Evolutionary conservation across 2,797 vertebrate genomes (phyloP), one percentile per base, ranked within the genome.

Genomic region (Clamator glandarius): DNA sequence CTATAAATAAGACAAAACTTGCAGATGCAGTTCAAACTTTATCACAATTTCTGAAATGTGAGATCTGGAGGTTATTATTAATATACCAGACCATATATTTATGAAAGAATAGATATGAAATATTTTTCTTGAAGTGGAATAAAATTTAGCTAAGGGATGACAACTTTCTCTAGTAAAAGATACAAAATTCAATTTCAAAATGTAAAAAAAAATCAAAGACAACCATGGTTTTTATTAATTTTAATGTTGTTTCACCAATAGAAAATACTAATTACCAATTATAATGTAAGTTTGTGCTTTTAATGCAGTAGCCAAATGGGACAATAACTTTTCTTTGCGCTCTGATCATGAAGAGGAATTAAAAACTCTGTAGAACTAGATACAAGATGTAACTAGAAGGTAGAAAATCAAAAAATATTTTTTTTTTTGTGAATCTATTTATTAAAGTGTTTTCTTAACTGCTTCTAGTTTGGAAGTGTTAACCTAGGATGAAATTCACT

Each of bases 401-500:
- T 36, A 90, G 63, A 14, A 95, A 88, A 87, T 83, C 52, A 89
- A 73, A 26, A 54, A 29, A 2, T 50, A 11, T 29, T 8, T 17
- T 15, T 17, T 41, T 46, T 54, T 23, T 26, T 33, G 11, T 54
- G 8, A 86, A 68, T 63, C 12, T 84, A 4, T 59, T 51, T 6
- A 33, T 31, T 90, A 51, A 84, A 79, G 39, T 44, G 18, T 55
- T 82, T 23, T 39, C 87, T 92, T 76, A 84, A 66, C 61, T 41
- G 63, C 51, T 80, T 63, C 58, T 59, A 66, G 8, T 25, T 74
- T 73, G 54, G 33, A 86, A 93, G 24, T 59, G 29, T n/a, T 91
- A 95, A 88, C 88, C 90, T 70, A 84, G 92, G 81, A 86, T 86
- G 79, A 92, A 96, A 84, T 94, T 39, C n/a, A 76, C 93, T 87